A percentile compares a stretch with the other conserved stretches of the same genome.
Conservation (phyloP, 2,888 invertebrate species). For the Lepidocyrtoides sp. region DNA sequence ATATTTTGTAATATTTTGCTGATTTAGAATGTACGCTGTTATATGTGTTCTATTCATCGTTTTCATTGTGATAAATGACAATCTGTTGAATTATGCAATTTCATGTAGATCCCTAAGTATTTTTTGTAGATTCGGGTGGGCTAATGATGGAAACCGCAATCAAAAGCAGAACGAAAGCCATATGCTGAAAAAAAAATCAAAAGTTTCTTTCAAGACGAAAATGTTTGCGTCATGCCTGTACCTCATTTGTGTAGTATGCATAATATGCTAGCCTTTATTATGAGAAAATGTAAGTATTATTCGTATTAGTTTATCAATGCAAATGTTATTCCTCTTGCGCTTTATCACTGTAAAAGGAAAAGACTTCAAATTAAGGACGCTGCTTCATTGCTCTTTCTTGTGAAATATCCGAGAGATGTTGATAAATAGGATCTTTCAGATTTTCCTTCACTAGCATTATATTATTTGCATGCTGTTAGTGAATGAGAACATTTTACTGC, state of each 20-base stretch:
- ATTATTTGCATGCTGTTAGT: background rate
- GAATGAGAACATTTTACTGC: background rate
- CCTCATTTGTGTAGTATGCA: too few relatives aligned
- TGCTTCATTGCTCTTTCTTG: background rate
- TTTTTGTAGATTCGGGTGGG: background rate
- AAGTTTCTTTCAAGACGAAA: background rate
- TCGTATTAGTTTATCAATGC: too few relatives aligned
- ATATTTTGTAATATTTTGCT: background rate
- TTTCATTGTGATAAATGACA: background rate
- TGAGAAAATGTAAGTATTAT: too few relatives aligned
- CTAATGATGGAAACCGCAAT: constrained; percentile 48
- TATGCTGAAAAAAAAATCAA: constrained; percentile 45
- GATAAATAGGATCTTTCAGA: constrained; percentile 47
- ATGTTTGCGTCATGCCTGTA: background rate
- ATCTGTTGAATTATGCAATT: constrained; percentile 27
- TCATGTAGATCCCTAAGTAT: background rate
- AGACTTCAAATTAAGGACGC: background rate
- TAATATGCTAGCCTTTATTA: too few relatives aligned
- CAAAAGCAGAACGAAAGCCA: constrained; percentile 33
- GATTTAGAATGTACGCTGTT: background rate
- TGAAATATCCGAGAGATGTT: constrained; percentile 6
- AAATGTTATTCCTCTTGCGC: background rate
- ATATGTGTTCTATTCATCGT: background rate
- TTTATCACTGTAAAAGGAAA: background rate
- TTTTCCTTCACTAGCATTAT: constrained; percentile 11